These are phyloP conservation scores for Lepidocyrtoides sp. DNA, from an alignment of 2,888 invertebrate species.

Conservation along the genomic window DNA sequence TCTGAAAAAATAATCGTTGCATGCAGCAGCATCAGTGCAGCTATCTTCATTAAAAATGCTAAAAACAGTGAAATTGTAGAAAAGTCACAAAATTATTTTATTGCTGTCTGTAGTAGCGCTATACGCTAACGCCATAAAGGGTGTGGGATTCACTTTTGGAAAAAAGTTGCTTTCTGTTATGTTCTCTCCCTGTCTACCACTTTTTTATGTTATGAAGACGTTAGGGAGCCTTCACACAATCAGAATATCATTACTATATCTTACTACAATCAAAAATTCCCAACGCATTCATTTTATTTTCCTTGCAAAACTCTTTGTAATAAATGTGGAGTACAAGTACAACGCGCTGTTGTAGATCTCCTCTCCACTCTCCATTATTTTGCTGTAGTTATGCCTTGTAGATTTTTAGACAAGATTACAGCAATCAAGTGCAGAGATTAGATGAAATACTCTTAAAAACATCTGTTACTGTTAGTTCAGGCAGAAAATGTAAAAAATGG, in stretches of 20 bases:
- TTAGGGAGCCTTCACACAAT: not conserved
- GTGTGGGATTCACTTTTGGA: conserved; percentile 53
- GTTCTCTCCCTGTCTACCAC: not conserved
- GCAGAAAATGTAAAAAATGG: not conserved
- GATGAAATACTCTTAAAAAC: not conserved
- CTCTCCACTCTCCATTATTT: too few relatives aligned
- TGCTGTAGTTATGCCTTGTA: not conserved
- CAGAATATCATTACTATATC: not conserved
- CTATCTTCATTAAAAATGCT: conserved; percentile 17
- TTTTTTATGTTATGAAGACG: not conserved
- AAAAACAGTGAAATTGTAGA: not conserved
- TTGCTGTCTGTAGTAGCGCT: conserved; percentile 22
- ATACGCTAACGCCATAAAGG: too few relatives aligned
- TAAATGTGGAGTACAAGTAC: too few relatives aligned
- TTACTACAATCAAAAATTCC: conserved; percentile 3
- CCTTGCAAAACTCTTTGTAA: not conserved
- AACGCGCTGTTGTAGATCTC: not conserved
- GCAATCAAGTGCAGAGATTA: not conserved
- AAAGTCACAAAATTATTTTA: conserved; percentile 33
- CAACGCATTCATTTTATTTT: not conserved
- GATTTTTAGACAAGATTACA: not conserved
- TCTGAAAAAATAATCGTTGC: conserved; percentile 5
- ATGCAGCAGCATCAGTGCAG: not conserved
- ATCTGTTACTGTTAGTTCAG: not conserved
- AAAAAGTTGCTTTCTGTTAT: not conserved